A percentile compares a stretch with the other conserved stretches of the same genome.
These are phyloP conservation scores for Coptotermes formosanus DNA, from an alignment of 1,140 invertebrate species.

Conservation along the genomic window DNA sequence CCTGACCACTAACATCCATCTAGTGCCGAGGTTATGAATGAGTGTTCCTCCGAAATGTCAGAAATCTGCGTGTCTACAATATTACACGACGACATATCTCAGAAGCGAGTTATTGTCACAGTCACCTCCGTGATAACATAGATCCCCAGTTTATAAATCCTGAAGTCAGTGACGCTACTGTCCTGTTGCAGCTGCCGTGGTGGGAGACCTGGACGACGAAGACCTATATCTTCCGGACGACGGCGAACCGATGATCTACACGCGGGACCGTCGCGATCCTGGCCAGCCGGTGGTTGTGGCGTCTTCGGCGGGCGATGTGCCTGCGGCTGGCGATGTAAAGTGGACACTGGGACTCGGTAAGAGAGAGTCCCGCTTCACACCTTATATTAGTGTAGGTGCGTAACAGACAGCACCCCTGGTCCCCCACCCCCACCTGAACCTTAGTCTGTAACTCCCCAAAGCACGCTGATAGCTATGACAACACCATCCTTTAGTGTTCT, in stretches of 20 bases:
- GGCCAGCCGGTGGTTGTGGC: neutral
- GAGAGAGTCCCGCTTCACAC: constrained; percentile 39
- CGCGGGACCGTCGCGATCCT: neutral
- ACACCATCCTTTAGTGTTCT: neutral
- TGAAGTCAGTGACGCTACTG: too few species aligned
- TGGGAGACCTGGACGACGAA: neutral
- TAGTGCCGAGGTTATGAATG: too few species aligned
- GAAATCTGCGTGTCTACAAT: too few species aligned
- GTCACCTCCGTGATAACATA: too few species aligned
- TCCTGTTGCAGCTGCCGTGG: neutral
- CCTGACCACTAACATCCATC: too few species aligned
- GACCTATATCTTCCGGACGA: neutral
- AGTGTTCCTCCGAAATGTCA: too few species aligned
- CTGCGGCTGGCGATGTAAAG: neutral
- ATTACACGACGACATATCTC: too few species aligned
- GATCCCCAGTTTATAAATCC: too few species aligned
- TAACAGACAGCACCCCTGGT: constrained; percentile 27
- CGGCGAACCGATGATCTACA: neutral
- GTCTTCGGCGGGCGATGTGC: neutral
- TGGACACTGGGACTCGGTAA: constrained; percentile 41
- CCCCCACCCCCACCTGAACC: too few species aligned
- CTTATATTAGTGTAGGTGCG: constrained; percentile 42
- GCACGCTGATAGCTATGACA: neutral
- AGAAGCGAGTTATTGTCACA: too few species aligned
- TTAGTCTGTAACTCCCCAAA: neutral